Evolutionary conservation across 2,888 invertebrate species (phyloP), one percentile per base, ranked within the genome.

Genomic region (Epistrophe eligans): DNA sequence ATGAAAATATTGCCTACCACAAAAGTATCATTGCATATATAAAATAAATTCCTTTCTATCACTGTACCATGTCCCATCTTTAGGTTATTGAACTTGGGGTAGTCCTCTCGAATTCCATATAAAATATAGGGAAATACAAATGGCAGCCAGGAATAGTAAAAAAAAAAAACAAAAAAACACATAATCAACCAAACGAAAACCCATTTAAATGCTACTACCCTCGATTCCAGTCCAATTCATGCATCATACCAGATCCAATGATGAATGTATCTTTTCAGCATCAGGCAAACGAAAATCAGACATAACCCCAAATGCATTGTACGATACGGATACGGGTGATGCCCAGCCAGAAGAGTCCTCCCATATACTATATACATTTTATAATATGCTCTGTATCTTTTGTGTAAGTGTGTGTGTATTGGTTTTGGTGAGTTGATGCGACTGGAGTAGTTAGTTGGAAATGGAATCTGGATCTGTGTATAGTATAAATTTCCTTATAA

Each of bases 51-150:
- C n/a, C 19, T 64, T n/a, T 66, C 45, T 67, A 40, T 62, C 50
- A 28, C 19, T 62, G 10, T 50, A 35, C 45, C 55, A 55, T 87
- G 79, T 57, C 50, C 79, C 77, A 82, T 87, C 87, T 67, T 76
- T 79, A 67, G 87, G 87, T 87, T 83, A 79, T 87, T 83, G 87
- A 87, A 87, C 87, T 87, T 87, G 87, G 82, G 82, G 70, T 74
- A 81, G 85, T 81, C 81, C 80, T 64, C 38, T 17, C 38, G 38
- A 70, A 57, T 50, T n/a, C 45, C 45, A n/a, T 24, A 2, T 24
- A 24, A 24, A 2, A 24, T 24, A 24, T 24, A 24, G 40, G 40
- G 19, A 73, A 43, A 62, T 17, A n/a, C 70, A 70, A 82, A 76
- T 67, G 55, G 7, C 52, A 70, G 52, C 32, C 70, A 19, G 70